Conservation (phyloP, 2,888 invertebrate genomes). For the Aphidoletes aphidimyza region DNA sequence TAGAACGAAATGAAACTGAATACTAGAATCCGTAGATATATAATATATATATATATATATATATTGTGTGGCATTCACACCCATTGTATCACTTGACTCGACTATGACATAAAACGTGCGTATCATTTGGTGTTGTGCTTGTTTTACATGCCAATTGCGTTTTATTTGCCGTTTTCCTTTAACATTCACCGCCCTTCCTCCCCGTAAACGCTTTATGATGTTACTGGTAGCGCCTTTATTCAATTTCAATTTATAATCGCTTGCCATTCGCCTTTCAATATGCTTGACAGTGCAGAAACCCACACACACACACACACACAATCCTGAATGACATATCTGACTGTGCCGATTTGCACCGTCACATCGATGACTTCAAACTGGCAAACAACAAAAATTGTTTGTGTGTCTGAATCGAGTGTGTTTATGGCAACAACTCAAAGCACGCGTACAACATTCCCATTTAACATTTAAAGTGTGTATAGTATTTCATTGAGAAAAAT, state of each 20-base stretch:
- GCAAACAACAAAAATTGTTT: too few relatives aligned
- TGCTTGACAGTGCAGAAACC: neutral
- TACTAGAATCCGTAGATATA: too few relatives aligned
- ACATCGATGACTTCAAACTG: too few relatives aligned
- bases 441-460: constrained; percentile 42
- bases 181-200: neutral
- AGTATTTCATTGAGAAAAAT: neutral
- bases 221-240: neutral
- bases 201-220: neutral
- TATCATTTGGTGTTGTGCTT: neutral
- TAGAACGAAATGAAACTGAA: too few relatives aligned
- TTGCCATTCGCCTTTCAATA: neutral
- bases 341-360: neutral
- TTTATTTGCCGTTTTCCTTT: constrained; percentile 39
- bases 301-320: too few relatives aligned
- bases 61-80: neutral
- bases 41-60: too few relatives aligned
- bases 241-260: constrained; percentile 35
- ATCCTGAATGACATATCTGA: too few relatives aligned
- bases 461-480: constrained; percentile 43
- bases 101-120: too few relatives aligned
- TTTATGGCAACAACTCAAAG: neutral
- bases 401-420: too few relatives aligned
- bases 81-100: neutral
- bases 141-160: constrained; percentile 43